phyloP scores from a whole-genome alignment of 2,113 vertebrate genomes.

The Oncorhynchus keta region DNA sequence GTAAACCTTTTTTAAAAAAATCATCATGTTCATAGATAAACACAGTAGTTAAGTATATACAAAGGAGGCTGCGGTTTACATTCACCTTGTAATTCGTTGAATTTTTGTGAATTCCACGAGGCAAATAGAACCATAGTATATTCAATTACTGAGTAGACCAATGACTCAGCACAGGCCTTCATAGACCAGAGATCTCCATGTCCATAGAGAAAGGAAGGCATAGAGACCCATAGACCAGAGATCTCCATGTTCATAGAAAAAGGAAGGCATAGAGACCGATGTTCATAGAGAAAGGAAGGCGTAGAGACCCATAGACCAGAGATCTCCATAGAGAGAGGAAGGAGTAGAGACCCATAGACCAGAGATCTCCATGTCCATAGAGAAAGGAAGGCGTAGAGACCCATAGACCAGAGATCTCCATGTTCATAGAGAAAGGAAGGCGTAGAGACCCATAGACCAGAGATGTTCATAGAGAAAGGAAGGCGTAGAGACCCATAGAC shows the following conservation, averaged over 20 bases:
- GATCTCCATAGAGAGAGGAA: constrained; percentile 17
- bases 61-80: constrained; percentile 30
- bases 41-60: constrained; percentile 50
- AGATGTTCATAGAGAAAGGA: constrained; percentile 20
- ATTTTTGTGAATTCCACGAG: constrained; percentile 13
- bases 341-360: constrained; percentile 30
- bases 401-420: not conserved
- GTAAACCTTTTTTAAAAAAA: constrained; percentile 37
- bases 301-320: constrained; percentile 30
- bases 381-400: constrained; percentile 39
- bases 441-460: constrained; percentile 30
- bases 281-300: constrained; percentile 8
- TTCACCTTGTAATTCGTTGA: constrained; percentile 19
- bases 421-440: constrained; percentile 9
- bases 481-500: constrained; percentile 29
- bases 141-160: not conserved
- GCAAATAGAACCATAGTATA: constrained; percentile 26
- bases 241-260: no score
- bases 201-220: constrained; percentile 23
- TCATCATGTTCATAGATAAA: constrained; percentile 65
- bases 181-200: not conserved
- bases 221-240: constrained; percentile 26
- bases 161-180: no score
- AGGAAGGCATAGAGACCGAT: no score
- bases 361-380: constrained; percentile 17